These are phyloP conservation scores for Drosophila pseudoananassae DNA, from an alignment of 1,140 invertebrate genomes.

Conservation along the genomic window DNA sequence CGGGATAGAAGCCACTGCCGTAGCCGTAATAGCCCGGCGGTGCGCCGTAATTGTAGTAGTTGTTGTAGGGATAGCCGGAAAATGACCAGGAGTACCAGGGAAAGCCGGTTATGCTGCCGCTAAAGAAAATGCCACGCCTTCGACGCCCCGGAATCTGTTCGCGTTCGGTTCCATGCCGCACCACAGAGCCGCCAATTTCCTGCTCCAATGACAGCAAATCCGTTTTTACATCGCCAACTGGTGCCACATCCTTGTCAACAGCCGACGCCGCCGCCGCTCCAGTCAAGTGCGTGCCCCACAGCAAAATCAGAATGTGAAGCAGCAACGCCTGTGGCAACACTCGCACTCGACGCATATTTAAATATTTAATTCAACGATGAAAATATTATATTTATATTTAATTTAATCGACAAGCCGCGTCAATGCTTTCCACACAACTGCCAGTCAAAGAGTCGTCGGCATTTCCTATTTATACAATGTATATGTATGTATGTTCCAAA, in stretches of 20 bases:
- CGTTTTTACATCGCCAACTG: constrained; percentile 76
- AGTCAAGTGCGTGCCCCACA: constrained; percentile 61
- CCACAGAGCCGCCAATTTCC: constrained; percentile 74
- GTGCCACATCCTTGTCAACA: constrained; percentile 78
- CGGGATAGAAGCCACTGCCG: constrained; percentile 57
- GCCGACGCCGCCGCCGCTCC: constrained; percentile 51
- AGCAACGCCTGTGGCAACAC: constrained; percentile 36
- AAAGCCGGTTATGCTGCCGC: constrained; percentile 29
- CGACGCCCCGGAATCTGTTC: constrained; percentile 8
- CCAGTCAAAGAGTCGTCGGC: constrained; percentile 28
- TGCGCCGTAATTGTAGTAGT: constrained; percentile 32
- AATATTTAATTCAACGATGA: constrained; percentile 44
- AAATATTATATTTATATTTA: constrained; percentile 65
- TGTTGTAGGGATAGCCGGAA: constrained; percentile 20
- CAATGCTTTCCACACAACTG: constrained; percentile 54
- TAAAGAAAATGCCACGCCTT: constrained; percentile 58
- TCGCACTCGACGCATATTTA: constrained; percentile 36
- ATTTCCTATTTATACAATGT: constrained; percentile 58
- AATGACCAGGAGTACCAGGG: constrained; percentile 49
- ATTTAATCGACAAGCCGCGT: constrained; percentile 41
- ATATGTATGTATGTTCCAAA: neutral
- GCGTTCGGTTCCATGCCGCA: neutral
- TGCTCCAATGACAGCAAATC: constrained; percentile 78
- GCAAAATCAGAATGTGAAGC: constrained; percentile 29
- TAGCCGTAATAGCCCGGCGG: constrained; percentile 51